A percentile compares a stretch with the other conserved stretches of the same genome.
Evolutionary conservation across 2,113 vertebrate species (phyloP).

Genomic region (Sceloporus tristichus): DNA sequence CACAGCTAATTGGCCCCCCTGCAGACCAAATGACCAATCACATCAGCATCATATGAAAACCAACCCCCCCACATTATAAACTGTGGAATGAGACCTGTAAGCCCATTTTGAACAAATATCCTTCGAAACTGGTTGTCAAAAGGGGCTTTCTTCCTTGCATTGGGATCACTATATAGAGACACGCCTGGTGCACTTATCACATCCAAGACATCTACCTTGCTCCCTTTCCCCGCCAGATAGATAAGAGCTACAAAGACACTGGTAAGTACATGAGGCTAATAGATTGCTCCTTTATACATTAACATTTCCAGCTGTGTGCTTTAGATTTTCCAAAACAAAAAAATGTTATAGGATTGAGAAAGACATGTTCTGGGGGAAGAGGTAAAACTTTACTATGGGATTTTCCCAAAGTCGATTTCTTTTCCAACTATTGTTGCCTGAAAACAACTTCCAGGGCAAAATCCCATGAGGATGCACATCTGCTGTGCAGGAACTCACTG

Average conservation of each 20-base stretch:
- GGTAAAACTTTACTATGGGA: conserved; percentile 27
- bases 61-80: conserved; percentile 81
- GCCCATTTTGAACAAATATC: conserved; percentile 73
- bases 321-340: conserved; percentile 43
- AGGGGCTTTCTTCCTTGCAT: conserved; percentile 52
- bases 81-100: conserved; percentile 78
- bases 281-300: neutral
- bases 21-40: conserved; percentile 94
- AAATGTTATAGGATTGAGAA: neutral
- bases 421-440: neutral
- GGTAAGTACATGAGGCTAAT: conserved; percentile 76
- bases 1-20: conserved; percentile 93
- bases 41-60: conserved; percentile 85
- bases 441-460: neutral
- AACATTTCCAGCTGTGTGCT: conserved; percentile 9
- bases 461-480: neutral
- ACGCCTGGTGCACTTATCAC: conserved; percentile 22
- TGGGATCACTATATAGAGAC: conserved; percentile 59
- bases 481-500: neutral
- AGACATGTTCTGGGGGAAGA: neutral
- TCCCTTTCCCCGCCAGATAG: conserved; percentile 48
- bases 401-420: neutral
- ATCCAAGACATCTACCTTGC: conserved; percentile 51
- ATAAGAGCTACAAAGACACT: conserved; percentile 50
- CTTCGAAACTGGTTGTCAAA: conserved; percentile 63